phyloP scores from a whole-genome alignment of 2,888 invertebrate species.

The Nomada hirtipes region DNA sequence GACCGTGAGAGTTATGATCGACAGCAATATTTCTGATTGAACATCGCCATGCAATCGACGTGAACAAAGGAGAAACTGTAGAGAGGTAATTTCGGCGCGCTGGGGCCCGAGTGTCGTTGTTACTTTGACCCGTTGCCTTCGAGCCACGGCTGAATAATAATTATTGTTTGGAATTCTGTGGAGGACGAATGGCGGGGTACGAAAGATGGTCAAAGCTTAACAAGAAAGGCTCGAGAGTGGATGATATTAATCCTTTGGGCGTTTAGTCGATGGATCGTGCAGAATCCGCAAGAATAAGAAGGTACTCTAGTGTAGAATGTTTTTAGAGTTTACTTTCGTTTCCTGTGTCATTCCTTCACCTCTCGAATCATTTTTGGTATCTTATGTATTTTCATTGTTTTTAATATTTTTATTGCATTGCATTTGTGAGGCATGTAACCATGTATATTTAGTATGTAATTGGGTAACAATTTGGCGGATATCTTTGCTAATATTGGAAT shows the following conservation, averaged over 20 bases:
- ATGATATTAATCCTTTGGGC: background rate
- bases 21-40: conserved; percentile 59
- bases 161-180: background rate
- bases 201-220: background rate
- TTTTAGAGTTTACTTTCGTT: too few species aligned
- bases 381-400: too few species aligned
- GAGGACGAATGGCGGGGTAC: background rate
- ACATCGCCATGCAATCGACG: conserved; percentile 48
- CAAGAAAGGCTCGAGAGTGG: background rate
- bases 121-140: background rate
- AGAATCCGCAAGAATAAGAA: too few species aligned
- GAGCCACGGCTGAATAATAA: conserved; percentile 6
- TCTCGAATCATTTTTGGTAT: too few species aligned
- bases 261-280: too few species aligned
- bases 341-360: too few species aligned
- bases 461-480: too few species aligned
- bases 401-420: too few species aligned
- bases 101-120: conserved; percentile 3
- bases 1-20: conserved; percentile 26
- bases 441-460: too few species aligned
- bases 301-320: too few species aligned
- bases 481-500: too few species aligned
- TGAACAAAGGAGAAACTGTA: conserved; percentile 9
- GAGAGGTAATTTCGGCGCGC: conserved; percentile 31
- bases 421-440: too few species aligned